Evolutionary conservation across 37 sponge, comb jelly and placozoan genomes (phyloP).

Genomic region (Cladorhizidae sp.): DNA sequence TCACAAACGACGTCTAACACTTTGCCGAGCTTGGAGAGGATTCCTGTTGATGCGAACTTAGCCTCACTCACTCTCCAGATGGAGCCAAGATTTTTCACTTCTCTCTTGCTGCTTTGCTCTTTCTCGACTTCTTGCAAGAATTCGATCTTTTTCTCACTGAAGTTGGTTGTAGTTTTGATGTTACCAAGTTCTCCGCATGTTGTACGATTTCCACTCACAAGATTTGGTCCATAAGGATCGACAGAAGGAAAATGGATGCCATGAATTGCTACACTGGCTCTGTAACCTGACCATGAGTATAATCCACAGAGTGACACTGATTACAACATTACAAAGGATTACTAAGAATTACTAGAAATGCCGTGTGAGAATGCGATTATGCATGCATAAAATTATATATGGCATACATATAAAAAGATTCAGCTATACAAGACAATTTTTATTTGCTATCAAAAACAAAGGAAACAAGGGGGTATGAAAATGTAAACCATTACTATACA

Average conservation of each 20-base stretch:
- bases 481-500: too few species aligned
- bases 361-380: too few species aligned
- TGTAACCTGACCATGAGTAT: too few species aligned
- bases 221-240: constrained; percentile 22
- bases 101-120: constrained; percentile 3
- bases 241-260: constrained; percentile 1
- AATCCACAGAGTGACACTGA: too few species aligned
- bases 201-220: not conserved
- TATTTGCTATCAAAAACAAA: too few species aligned
- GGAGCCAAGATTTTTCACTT: not conserved
- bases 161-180: not conserved
- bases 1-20: not conserved
- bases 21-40: constrained; percentile 36
- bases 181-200: constrained; percentile 2
- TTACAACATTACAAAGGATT: too few species aligned
- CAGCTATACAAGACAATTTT: too few species aligned
- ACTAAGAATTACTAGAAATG: too few species aligned
- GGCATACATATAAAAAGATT: too few species aligned
- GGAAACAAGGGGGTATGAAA: too few species aligned
- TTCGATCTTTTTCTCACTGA: constrained; percentile 12
- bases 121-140: constrained; percentile 37
- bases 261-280: too few species aligned
- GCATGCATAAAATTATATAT: too few species aligned
- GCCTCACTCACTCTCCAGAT: constrained; percentile 42
- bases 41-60: constrained; percentile 46